phyloP scores from a whole-genome alignment of 2,888 invertebrate species.

The Lasioglossum pauxillum region DNA sequence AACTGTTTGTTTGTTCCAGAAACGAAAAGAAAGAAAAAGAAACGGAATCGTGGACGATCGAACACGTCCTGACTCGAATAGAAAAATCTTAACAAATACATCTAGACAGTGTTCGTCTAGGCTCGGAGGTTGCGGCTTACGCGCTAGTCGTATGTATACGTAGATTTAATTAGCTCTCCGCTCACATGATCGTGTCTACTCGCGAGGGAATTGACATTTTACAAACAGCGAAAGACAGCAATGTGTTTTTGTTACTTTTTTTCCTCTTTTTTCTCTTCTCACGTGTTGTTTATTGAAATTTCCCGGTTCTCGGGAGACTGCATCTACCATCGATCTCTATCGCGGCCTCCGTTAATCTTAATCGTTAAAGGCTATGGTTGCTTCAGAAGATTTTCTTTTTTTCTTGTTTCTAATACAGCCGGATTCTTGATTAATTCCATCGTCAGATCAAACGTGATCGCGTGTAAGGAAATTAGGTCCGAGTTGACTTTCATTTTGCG shows the following conservation, averaged over 20 bases:
- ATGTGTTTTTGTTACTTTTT: constrained; percentile 1
- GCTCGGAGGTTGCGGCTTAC: constrained; percentile 24
- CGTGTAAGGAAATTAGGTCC: background rate
- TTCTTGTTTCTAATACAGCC: constrained; percentile 29
- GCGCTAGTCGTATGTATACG: constrained; percentile 16
- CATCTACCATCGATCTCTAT: constrained; percentile 12
- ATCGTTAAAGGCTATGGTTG: constrained; percentile 16
- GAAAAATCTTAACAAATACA: constrained; percentile 36
- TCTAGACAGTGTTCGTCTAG: constrained; percentile 12
- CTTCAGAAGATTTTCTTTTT: background rate
- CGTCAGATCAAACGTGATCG: constrained; percentile 18
- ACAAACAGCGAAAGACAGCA: constrained; percentile 46
- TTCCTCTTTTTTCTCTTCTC: background rate
- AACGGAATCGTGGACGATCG: background rate
- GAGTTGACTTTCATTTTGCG: background rate
- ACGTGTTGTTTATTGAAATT: background rate
- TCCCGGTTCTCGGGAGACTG: background rate
- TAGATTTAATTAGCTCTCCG: constrained; percentile 22
- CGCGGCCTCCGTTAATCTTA: constrained; percentile 3
- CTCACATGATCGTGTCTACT: constrained; percentile 20
- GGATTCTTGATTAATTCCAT: constrained; percentile 45
- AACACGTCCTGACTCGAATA: constrained; percentile 21
- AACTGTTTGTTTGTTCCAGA: background rate
- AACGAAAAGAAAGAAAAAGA: background rate
- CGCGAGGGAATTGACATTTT: constrained; percentile 56